These are phyloP conservation scores for Sarcophaga caerulescens DNA, from an alignment of 2,888 invertebrate genomes.

Conservation along the genomic window DNA sequence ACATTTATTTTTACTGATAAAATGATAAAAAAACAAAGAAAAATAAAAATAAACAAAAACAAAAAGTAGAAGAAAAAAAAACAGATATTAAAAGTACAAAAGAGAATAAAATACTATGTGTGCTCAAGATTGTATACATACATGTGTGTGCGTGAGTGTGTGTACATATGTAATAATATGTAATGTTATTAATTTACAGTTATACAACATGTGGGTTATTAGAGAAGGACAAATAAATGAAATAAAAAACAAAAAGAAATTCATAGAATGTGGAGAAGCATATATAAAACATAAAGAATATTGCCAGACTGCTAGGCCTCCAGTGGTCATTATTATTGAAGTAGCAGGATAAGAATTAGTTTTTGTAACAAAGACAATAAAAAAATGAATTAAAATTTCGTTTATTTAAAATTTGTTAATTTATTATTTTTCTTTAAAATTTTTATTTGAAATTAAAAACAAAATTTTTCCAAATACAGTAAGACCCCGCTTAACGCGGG, in stretches of 20 bases:
- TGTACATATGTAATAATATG: constrained; percentile 19
- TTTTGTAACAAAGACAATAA: no score
- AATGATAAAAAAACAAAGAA: background rate
- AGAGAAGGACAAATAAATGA: constrained; percentile 7
- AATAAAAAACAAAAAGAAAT: constrained; percentile 6
- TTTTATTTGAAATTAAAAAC: no score
- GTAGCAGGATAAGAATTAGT: no score
- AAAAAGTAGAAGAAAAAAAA: constrained; percentile 1
- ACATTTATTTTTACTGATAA: constrained; percentile 57
- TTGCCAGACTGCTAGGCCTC: constrained; percentile 1
- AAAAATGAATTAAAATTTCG: no score
- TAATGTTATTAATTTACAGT: constrained; percentile 59
- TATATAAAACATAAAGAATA: constrained; percentile 10
- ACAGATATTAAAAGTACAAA: background rate
- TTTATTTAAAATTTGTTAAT: no score
- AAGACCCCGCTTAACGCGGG: no score
- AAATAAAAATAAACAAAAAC: background rate
- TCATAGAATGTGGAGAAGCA: background rate
- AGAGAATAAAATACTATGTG: constrained; percentile 28
- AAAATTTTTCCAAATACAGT: no score
- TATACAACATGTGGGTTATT: constrained; percentile 63
- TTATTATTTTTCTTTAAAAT: no score
- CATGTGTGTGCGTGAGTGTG: constrained; percentile 4
- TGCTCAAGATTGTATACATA: constrained; percentile 1
- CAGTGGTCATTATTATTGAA: background rate